These are phyloP conservation scores for Zapornia atra DNA, from an alignment of 2,113 vertebrate genomes.

Conservation along the genomic window DNA sequence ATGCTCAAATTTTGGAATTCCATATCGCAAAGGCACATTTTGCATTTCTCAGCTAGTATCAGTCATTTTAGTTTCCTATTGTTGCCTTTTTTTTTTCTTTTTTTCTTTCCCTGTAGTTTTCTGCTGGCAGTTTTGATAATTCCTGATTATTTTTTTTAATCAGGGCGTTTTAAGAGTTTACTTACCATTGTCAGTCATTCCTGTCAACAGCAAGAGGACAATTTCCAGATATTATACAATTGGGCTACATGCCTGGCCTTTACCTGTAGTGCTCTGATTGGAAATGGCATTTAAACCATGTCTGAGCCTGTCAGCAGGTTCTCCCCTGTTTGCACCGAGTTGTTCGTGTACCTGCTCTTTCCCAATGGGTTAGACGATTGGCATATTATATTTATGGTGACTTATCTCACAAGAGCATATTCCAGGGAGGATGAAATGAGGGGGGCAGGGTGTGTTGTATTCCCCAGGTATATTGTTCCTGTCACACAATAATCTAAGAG, in stretches of 20 bases:
- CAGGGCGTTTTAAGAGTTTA: conserved; percentile 41
- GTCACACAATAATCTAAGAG: conserved; percentile 1
- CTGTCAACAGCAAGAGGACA: background rate
- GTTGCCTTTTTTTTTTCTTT: background rate
- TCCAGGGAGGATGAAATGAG: background rate
- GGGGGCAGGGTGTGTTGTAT: background rate
- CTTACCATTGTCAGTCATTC: conserved; percentile 46
- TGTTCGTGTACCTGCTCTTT: background rate
- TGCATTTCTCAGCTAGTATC: background rate
- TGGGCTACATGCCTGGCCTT: background rate
- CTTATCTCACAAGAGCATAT: conserved; percentile 26
- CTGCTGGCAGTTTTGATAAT: conserved; percentile 18
- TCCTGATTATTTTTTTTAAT: conserved; percentile 42
- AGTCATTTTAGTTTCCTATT: background rate
- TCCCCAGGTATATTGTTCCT: background rate
- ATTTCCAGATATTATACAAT: background rate
- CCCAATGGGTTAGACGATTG: background rate
- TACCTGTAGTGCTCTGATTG: background rate
- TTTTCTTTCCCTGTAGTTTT: conserved; percentile 6
- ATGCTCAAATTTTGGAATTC: background rate
- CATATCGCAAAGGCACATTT: background rate
- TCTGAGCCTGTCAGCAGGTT: background rate
- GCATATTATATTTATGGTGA: background rate
- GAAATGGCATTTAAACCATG: background rate
- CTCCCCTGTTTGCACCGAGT: background rate